These are phyloP conservation scores for Tipula unca DNA, from an alignment of 2,888 invertebrate species.

Conservation along the genomic window DNA sequence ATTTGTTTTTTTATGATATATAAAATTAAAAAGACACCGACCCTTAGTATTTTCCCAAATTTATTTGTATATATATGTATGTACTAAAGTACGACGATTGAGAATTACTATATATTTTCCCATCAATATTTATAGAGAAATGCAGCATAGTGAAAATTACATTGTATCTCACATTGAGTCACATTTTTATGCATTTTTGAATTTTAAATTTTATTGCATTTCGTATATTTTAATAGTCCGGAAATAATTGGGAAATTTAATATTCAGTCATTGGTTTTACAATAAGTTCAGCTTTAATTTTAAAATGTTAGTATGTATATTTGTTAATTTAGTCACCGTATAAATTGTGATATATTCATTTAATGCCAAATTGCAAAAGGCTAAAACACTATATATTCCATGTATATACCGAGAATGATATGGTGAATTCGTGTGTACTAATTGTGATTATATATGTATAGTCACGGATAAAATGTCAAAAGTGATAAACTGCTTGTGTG, in stretches of 20 bases:
- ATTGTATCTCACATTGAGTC: not conserved
- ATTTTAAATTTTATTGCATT: not conserved
- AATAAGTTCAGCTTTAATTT: not conserved
- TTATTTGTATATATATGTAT: too few species aligned
- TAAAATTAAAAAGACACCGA: not conserved
- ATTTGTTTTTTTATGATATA: not conserved
- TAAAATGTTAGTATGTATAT: not conserved
- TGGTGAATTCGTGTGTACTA: too few species aligned
- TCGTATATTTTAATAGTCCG: not conserved
- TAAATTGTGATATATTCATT: too few species aligned
- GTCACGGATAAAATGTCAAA: too few species aligned
- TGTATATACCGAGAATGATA: too few species aligned
- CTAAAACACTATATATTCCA: too few species aligned
- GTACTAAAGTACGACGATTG: not conserved
- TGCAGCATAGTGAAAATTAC: not conserved
- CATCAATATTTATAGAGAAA: not conserved
- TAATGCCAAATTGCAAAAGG: too few species aligned
- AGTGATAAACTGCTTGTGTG: too few species aligned
- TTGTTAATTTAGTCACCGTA: too few species aligned
- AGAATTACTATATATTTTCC: not conserved
- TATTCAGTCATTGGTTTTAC: not conserved
- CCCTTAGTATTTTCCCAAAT: not conserved
- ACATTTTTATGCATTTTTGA: not conserved
- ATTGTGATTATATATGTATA: too few species aligned
- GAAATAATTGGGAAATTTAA: conserved; percentile 2